Percentiles rank a stretch among this genome's conserved stretches.
Evolutionary conservation across 2,797 vertebrate species (phyloP).

Genomic region (Phoebastria nigripes): DNA sequence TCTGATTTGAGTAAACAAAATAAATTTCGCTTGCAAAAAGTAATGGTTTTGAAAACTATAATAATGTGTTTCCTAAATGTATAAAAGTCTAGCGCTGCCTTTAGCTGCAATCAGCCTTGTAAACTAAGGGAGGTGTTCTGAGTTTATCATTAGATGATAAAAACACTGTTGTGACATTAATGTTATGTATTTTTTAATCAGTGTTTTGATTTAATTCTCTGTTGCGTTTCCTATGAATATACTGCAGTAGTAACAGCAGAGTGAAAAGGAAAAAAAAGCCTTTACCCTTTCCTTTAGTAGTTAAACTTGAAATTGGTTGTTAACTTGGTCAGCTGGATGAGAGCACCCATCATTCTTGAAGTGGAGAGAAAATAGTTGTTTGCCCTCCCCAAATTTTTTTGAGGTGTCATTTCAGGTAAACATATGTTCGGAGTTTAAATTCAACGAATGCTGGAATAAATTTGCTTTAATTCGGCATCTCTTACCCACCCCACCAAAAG

Average conservation of each 20-base stretch:
- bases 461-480: slow-evolving; percentile 2
- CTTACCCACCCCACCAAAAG: neutral
- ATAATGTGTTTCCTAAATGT: slow-evolving; percentile 73
- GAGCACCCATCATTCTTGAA: neutral
- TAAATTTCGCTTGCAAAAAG: slow-evolving; percentile 74
- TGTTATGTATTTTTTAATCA: slow-evolving; percentile 86
- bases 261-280: neutral
- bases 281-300: slow-evolving; percentile 28
- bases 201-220: slow-evolving; percentile 87
- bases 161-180: slow-evolving; percentile 81
- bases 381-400: neutral
- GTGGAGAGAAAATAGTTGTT: neutral
- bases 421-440: neutral
- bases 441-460: slow-evolving; percentile 15
- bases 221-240: slow-evolving; percentile 49
- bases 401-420: slow-evolving; percentile 7
- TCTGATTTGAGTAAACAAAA: slow-evolving; percentile 78
- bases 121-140: slow-evolving; percentile 62
- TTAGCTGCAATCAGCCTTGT: slow-evolving; percentile 67
- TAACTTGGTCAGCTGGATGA: slow-evolving; percentile 24
- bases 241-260: slow-evolving; percentile 16
- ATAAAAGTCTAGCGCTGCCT: slow-evolving; percentile 63
- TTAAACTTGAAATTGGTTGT: slow-evolving; percentile 38
- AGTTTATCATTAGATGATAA: slow-evolving; percentile 73
- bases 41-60: slow-evolving; percentile 63